Conservation (phyloP, 2,113 vertebrate species). For the Ondatra zibethicus region DNA sequence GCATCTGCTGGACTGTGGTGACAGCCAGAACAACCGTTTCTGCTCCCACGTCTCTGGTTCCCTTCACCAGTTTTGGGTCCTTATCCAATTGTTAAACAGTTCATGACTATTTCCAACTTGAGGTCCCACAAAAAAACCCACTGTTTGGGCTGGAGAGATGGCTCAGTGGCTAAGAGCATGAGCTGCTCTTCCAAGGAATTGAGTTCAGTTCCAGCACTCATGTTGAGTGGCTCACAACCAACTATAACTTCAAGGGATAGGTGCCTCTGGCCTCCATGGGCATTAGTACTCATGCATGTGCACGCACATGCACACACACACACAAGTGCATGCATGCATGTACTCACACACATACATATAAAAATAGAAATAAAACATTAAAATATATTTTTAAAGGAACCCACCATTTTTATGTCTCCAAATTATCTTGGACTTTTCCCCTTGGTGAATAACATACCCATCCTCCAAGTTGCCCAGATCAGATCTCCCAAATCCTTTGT, state of each 20-base stretch:
- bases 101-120: background rate
- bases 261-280: background rate
- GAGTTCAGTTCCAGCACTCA: background rate
- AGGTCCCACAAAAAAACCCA: background rate
- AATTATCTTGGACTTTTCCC: background rate
- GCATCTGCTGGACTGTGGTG: background rate
- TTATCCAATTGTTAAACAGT: background rate
- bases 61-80: background rate
- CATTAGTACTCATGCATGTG: no score
- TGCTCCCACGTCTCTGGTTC: background rate
- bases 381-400: background rate
- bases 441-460: background rate
- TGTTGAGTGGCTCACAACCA: background rate
- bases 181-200: background rate
- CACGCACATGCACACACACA: background rate
- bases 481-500: background rate
- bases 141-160: background rate
- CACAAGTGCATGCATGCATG: background rate
- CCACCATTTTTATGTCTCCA: background rate
- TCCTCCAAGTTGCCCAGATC: background rate
- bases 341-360: background rate
- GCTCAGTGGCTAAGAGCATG: background rate
- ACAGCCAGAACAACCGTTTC: rapidly evolving
- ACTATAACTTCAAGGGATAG: background rate
- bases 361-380: background rate